Evolutionary conservation across 2,888 invertebrate genomes (phyloP).

Genomic region (Melikaiella ostensackeni): DNA sequence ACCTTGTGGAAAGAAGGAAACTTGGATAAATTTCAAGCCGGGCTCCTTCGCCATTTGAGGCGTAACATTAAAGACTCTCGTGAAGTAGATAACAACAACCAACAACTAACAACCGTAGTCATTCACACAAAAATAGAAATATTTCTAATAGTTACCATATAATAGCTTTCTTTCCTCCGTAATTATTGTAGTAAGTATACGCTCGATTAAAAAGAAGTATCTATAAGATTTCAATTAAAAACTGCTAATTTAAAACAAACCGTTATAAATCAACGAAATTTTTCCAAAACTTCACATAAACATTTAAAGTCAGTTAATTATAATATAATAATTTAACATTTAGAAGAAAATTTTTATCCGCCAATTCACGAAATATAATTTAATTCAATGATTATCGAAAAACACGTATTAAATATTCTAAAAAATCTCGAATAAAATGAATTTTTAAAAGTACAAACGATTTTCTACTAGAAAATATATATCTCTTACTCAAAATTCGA

Average conservation of each 20-base stretch:
- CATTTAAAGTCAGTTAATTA: conserved; percentile 64
- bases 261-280: background rate
- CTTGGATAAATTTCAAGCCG: background rate
- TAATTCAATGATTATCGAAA: background rate
- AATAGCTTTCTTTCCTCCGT: background rate
- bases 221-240: background rate
- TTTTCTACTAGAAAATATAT: conserved; percentile 11
- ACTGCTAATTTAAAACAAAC: background rate
- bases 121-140: conserved; percentile 75
- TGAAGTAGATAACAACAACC: conserved; percentile 75
- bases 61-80: conserved; percentile 75
- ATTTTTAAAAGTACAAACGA: background rate
- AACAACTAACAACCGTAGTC: conserved; percentile 75
- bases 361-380: background rate
- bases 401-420: background rate
- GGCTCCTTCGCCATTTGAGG: conserved; percentile 59
- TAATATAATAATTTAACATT: conserved; percentile 67
- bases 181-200: background rate
- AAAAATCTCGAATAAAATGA: conserved; percentile 49
- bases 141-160: conserved; percentile 51
- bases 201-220: background rate
- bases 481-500: conserved; percentile 11
- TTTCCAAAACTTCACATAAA: background rate
- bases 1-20: conserved; percentile 24
- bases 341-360: background rate